phyloP scores from a whole-genome alignment of 2,888 invertebrate species.

The Alloplasta piceator region DNA sequence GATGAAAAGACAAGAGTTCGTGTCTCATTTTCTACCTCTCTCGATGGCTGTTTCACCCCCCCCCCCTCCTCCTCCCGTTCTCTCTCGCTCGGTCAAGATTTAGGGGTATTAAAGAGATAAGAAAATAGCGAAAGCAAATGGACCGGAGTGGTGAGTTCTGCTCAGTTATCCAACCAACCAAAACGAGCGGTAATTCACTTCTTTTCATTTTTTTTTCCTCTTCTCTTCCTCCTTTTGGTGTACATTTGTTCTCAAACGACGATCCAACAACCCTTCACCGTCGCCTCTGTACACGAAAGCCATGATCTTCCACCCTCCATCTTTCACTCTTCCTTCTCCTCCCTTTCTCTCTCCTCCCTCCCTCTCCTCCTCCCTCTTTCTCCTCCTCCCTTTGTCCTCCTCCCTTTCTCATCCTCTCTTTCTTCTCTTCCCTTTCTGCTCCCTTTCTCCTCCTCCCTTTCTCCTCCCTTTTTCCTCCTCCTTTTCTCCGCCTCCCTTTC shows the following conservation, averaged over 20 bases:
- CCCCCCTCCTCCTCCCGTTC: neutral
- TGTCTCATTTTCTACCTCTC: slow-evolving; percentile 12
- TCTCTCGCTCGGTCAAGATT: slow-evolving; percentile 34
- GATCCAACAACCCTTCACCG: slow-evolving; percentile 52
- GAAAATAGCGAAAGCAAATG: slow-evolving; percentile 64
- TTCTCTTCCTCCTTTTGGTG: neutral
- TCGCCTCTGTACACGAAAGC: slow-evolving; percentile 32
- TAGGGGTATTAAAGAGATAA: slow-evolving; percentile 61
- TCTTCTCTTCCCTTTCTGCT: neutral
- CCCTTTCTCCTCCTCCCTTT: slow-evolving; percentile 4
- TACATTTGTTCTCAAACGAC: slow-evolving; percentile 17
- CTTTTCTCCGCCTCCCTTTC: slow-evolving; percentile 40
- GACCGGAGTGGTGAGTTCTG: slow-evolving; percentile 55
- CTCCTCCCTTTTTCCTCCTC: slow-evolving; percentile 7
- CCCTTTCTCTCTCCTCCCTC: neutral
- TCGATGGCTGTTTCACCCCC: neutral
- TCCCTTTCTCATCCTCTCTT: slow-evolving; percentile 16
- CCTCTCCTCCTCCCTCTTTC: slow-evolving; percentile 20
- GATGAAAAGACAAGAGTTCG: slow-evolving; percentile 50
- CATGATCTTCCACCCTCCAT: slow-evolving; percentile 7
- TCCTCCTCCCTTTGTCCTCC: neutral
- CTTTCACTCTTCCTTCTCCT: slow-evolving; percentile 18
- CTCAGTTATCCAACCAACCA: slow-evolving; percentile 28
- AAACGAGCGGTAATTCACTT: neutral
- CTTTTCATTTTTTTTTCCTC: slow-evolving; percentile 1